Conservation (phyloP, 2,113 vertebrate genomes). For the Thamnaconus septentrionalis region DNA sequence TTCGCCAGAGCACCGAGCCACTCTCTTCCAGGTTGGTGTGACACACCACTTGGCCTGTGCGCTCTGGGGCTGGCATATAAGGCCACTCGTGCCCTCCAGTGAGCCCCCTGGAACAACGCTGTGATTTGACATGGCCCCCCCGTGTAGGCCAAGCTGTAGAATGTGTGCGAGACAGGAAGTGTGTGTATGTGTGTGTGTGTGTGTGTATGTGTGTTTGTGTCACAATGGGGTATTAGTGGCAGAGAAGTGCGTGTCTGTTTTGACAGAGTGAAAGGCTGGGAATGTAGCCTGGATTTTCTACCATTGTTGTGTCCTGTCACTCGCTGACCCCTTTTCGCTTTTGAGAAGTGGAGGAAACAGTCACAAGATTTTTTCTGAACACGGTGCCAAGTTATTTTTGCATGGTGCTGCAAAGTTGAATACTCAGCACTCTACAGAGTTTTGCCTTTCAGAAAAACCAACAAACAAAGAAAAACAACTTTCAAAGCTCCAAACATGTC, state of each 20-base stretch:
- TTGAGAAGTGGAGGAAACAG: constrained; percentile 1
- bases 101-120: constrained; percentile 44
- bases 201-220: constrained; percentile 3
- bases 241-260: constrained; percentile 30
- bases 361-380: constrained; percentile 3
- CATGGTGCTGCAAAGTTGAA: background rate
- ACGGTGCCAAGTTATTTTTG: constrained; percentile 1
- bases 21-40: constrained; percentile 36
- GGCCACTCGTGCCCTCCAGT: constrained; percentile 26
- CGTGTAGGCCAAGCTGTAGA: constrained; percentile 51
- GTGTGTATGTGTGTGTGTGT: background rate
- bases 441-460: too few species aligned
- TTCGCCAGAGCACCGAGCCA: constrained; percentile 24
- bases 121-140: constrained; percentile 44
- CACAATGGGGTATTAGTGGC: constrained; percentile 45
- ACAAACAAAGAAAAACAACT: too few species aligned
- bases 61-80: constrained; percentile 30
- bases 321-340: constrained; percentile 21
- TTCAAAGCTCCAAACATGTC: too few species aligned
- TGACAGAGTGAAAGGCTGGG: constrained; percentile 37
- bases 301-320: constrained; percentile 3
- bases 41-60: constrained; percentile 50
- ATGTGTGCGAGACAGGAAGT: constrained; percentile 19
- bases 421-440: too few species aligned
- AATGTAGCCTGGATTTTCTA: constrained; percentile 37